These are phyloP conservation scores for Antennarius striatus DNA, from an alignment of 2,113 vertebrate genomes.

Conservation along the genomic window DNA sequence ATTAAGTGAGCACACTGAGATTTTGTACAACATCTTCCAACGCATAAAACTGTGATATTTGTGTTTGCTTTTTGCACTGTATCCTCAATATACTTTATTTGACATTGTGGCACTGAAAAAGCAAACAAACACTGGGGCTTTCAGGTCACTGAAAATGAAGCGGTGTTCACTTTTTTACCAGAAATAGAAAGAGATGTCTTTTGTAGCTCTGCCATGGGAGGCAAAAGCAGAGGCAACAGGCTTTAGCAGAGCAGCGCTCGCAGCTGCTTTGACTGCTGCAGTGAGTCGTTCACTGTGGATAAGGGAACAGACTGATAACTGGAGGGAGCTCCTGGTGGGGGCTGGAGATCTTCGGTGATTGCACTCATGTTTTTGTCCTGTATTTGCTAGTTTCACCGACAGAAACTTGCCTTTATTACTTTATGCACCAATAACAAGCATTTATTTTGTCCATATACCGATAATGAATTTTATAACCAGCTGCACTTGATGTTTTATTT, in stretches of 20 bases:
- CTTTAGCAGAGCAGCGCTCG: conserved; percentile 17
- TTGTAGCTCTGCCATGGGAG: conserved; percentile 25
- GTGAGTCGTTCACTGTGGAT: conserved; percentile 35
- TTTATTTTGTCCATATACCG: too few species aligned
- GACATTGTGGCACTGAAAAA: too few species aligned
- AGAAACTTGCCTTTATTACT: too few species aligned
- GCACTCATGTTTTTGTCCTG: conserved; percentile 25
- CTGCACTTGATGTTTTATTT: too few species aligned
- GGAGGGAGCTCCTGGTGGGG: conserved; percentile 48
- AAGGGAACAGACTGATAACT: conserved; percentile 44
- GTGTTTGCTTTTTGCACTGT: too few species aligned
- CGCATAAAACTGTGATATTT: too few species aligned
- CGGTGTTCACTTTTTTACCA: conserved; percentile 8
- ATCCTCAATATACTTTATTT: too few species aligned
- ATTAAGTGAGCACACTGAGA: too few species aligned
- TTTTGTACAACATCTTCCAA: too few species aligned
- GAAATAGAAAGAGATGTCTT: conserved; percentile 38
- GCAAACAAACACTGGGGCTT: neutral
- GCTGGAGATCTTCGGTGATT: conserved; percentile 31
- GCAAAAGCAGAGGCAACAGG: conserved; percentile 8
- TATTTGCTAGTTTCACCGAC: neutral
- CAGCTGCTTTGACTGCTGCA: conserved; percentile 40
- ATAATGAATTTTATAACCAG: too few species aligned
- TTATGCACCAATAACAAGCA: too few species aligned
- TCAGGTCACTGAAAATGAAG: conserved; percentile 17